Evolutionary conservation across 2,888 invertebrate species (phyloP).

Genomic region (Acrobeloides nanus): DNA sequence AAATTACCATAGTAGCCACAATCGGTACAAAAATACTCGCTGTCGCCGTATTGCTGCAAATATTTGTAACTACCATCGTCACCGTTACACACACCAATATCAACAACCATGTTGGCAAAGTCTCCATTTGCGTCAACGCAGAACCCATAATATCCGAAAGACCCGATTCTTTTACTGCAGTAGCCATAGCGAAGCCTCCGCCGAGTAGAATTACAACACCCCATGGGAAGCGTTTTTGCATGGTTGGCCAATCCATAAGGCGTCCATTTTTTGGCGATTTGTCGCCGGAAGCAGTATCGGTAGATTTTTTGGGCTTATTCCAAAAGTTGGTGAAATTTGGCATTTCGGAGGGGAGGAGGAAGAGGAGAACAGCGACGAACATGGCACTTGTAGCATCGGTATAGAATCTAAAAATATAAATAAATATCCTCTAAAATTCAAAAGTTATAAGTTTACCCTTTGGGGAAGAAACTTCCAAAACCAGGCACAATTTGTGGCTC

Average conservation of each 20-base stretch:
- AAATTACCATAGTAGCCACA: conserved; percentile 59
- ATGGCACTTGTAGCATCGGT: conserved; percentile 63
- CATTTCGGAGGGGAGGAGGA: conserved; percentile 69
- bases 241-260: conserved; percentile 49
- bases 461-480: conserved; percentile 64
- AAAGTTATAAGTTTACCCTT: no score
- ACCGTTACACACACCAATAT: conserved; percentile 67
- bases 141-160: conserved; percentile 71
- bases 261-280: conserved; percentile 58
- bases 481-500: conserved; percentile 78
- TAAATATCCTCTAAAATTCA: no score
- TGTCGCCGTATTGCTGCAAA: conserved; percentile 80
- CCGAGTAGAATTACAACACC: conserved; percentile 33
- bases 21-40: conserved; percentile 65
- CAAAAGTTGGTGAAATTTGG: conserved; percentile 53
- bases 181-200: conserved; percentile 41
- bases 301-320: conserved; percentile 3
- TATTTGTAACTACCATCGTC: conserved; percentile 64
- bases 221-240: conserved; percentile 40
- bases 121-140: conserved; percentile 65
- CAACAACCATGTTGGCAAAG: conserved; percentile 64
- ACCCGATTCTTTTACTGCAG: conserved; percentile 61
- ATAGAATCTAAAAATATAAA: no score
- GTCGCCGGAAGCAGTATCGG: no score
- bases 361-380: conserved; percentile 70